Evolutionary conservation across 2,797 vertebrate genomes (phyloP).

Genomic region (Phalloptychus januarius): DNA sequence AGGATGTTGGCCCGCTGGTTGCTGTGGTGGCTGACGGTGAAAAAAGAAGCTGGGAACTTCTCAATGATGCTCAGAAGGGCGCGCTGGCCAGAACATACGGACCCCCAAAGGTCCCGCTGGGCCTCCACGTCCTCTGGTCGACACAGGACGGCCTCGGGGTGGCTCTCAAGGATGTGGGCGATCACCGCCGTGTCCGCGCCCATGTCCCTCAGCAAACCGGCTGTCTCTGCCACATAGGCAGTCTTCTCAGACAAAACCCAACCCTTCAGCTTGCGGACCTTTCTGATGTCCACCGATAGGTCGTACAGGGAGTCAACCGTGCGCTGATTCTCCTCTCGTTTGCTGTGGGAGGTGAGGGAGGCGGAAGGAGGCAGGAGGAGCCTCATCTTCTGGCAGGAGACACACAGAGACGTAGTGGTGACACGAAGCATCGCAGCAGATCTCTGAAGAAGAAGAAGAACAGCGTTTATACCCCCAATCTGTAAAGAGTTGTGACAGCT

Average conservation of each 20-base stretch:
- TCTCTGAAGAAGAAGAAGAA: slow-evolving; percentile 28
- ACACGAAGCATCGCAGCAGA: slow-evolving; percentile 58
- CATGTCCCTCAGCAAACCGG: slow-evolving; percentile 81
- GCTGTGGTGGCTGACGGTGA: slow-evolving; percentile 73
- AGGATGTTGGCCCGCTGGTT: slow-evolving; percentile 85
- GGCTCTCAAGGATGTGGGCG: slow-evolving; percentile 83
- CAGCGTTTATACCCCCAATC: background rate
- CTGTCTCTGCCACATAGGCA: slow-evolving; percentile 83
- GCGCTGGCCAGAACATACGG: slow-evolving; percentile 79
- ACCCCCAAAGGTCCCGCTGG: slow-evolving; percentile 86
- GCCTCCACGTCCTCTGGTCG: slow-evolving; percentile 78
- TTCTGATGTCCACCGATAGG: slow-evolving; percentile 85
- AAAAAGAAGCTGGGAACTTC: slow-evolving; percentile 91
- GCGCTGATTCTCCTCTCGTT: slow-evolving; percentile 79
- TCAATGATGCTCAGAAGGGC: slow-evolving; percentile 86
- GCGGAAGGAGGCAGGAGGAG: slow-evolving; percentile 33
- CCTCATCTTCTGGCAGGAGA: slow-evolving; percentile 56
- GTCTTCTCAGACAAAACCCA: slow-evolving; percentile 86
- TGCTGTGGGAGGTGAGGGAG: slow-evolving; percentile 22
- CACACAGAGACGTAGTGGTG: slow-evolving; percentile 57
- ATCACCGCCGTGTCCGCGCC: slow-evolving; percentile 76
- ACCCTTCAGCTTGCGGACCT: slow-evolving; percentile 84
- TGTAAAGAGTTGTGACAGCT: background rate
- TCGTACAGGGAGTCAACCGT: slow-evolving; percentile 79
- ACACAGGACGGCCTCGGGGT: slow-evolving; percentile 87